Percentiles rank a stretch among this genome's conserved stretches.
These are phyloP conservation scores for Enteromius fasciolatus DNA, from an alignment of 2,797 vertebrate species.

Conservation along the genomic window DNA sequence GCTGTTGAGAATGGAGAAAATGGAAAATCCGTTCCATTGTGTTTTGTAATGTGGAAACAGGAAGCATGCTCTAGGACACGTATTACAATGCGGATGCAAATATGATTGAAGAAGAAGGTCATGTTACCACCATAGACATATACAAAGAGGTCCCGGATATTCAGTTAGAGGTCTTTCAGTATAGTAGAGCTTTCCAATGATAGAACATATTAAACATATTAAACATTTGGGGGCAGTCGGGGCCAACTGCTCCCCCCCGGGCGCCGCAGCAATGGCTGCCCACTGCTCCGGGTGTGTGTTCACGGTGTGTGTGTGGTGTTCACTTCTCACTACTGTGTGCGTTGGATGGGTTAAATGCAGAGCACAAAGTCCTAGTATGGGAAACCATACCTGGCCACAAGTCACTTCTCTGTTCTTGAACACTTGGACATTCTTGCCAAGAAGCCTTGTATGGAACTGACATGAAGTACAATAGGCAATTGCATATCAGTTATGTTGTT, in stretches of 20 bases:
- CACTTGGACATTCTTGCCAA: background rate
- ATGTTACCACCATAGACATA: background rate
- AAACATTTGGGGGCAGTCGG: too few relatives aligned
- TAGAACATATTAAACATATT: too few relatives aligned
- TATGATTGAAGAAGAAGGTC: background rate
- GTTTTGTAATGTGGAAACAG: slow-evolving; percentile 21
- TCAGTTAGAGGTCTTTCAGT: background rate
- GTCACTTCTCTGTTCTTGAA: background rate
- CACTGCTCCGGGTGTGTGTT: too few relatives aligned
- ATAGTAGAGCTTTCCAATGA: background rate
- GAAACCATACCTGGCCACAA: too few relatives aligned
- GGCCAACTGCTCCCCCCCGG: too few relatives aligned
- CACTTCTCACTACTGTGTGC: too few relatives aligned
- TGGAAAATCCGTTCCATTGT: slow-evolving; percentile 38
- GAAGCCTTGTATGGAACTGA: background rate
- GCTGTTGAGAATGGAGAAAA: slow-evolving; percentile 31
- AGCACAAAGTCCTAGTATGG: too few relatives aligned
- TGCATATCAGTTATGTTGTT: background rate
- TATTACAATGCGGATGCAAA: background rate
- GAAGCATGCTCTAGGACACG: slow-evolving; percentile 12
- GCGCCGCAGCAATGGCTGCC: too few relatives aligned
- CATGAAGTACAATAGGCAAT: background rate
- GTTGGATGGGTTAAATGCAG: too few relatives aligned
- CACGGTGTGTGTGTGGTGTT: too few relatives aligned
- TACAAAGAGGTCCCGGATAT: background rate